Base-by-base conservation (phyloP, 2,888 invertebrate genomes). In the Orthosia gothica region DNA sequence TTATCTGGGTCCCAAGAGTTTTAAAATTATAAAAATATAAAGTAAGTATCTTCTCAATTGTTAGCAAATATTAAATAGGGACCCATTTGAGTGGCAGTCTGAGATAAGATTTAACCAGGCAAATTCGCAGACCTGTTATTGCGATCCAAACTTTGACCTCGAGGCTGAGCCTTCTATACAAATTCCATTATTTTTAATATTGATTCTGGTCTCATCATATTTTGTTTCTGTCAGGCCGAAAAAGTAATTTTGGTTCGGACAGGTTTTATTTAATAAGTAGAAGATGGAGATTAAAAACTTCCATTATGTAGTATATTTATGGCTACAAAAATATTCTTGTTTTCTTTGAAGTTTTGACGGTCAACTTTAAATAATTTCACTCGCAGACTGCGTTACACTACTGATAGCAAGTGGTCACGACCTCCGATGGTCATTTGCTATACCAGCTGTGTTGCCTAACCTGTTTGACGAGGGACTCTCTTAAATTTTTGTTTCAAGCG, bases 101-200 rank as follows among this genome's bases (percentile, higher is more conserved):
- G 16, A n/a, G 64, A 64, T 64, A 76, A 59, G 40, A 69, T 64
- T 68, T 55, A 74, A 26, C n/a, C 32, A 32, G 52, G 23, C 52
- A 20, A 66, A 47, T 67, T 45, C 32, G 12, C 20, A 65, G 40
- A 15, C 26, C 45, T 18, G 40, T 55, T 69, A 68, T 54, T 61
- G 40, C 23, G 40, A 49, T 5, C 59, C 15, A 58, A 58, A 61
- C 3, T 20, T 64, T 64, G 50, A 32, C 54, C 65, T 26, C 15
- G 16, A 45, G 12, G 59, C 20, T 26, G 12, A 12, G 16, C 13
- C 12, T 59, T 52, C 4, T 18, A 68, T 45, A 62, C 20, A 64
- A 61, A 65, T 57, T 67, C 32, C 18, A 73, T 73, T 57, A 66
- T 50, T 65, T 59, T 62, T 50, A 50, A 50, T 20, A 62, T 55